Evolutionary conservation across 2,113 vertebrate species (phyloP).

Genomic region (Bufo bufo): DNA sequence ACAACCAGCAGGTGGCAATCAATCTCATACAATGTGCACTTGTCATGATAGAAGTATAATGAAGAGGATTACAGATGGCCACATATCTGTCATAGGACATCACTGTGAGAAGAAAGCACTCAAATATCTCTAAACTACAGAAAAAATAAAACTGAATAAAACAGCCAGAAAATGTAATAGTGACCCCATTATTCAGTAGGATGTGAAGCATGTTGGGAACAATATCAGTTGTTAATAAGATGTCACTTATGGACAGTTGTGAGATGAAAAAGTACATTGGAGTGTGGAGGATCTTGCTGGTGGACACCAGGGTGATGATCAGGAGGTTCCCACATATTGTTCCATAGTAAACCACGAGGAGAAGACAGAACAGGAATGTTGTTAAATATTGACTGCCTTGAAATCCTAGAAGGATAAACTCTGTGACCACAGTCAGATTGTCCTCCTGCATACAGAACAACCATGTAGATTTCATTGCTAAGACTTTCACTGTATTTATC

Average conservation of each 20-base stretch:
- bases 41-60: background rate
- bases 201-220: background rate
- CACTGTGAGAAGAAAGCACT: constrained; percentile 53
- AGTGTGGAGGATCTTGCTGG: constrained; percentile 2
- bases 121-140: background rate
- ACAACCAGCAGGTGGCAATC: background rate
- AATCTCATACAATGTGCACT: background rate
- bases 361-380: background rate
- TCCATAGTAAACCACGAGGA: background rate
- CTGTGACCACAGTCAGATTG: background rate
- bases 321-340: background rate
- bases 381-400: background rate
- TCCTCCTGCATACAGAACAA: background rate
- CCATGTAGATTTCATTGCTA: too few relatives aligned
- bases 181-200: constrained; percentile 52
- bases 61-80: background rate
- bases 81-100: constrained; percentile 10
- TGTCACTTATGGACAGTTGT: background rate
- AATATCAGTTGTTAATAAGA: background rate
- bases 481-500: too few relatives aligned
- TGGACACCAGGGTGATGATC: constrained; percentile 14
- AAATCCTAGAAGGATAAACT: background rate
- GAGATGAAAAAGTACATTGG: constrained; percentile 16
- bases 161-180: constrained; percentile 50
- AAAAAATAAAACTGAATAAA: constrained; percentile 7